These are phyloP conservation scores for Ctenomys sociabilis DNA, from an alignment of 2,113 vertebrate species.

Conservation along the genomic window DNA sequence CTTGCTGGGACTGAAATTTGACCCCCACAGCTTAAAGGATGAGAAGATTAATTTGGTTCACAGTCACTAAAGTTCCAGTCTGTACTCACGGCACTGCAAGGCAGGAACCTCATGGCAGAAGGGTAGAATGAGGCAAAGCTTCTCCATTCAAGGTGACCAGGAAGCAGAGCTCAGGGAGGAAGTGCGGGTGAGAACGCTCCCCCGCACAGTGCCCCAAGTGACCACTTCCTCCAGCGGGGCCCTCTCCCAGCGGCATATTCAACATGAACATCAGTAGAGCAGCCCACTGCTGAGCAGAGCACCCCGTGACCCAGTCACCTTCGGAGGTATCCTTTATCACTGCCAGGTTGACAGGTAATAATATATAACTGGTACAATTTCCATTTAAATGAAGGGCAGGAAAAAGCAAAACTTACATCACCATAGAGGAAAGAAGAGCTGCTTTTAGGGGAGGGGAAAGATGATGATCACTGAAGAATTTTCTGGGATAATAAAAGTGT, in stretches of 20 bases:
- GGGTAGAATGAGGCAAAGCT: not conserved
- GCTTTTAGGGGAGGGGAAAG: not conserved
- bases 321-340: not conserved
- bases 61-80: not conserved
- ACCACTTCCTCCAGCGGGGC: not conserved
- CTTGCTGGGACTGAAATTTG: not conserved
- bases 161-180: not conserved
- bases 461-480: not conserved
- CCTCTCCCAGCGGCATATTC: not conserved
- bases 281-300: not conserved
- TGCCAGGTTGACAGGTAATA: not conserved
- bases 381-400: constrained; percentile 27
- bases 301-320: not conserved
- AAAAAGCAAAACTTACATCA: constrained; percentile 11
- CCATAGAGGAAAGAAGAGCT: not conserved
- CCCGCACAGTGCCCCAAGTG: not conserved
- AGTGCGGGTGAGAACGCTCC: not conserved
- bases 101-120: not conserved
- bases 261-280: not conserved
- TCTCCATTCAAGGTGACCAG: not conserved
- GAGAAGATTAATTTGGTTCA: not conserved
- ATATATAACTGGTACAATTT: not conserved
- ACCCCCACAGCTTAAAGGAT: not conserved
- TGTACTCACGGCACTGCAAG: not conserved
- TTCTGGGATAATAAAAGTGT: not conserved